Evolutionary conservation across 64 coral and sea anemone species (phyloP), one percentile per base, ranked within the genome.

Genomic region (Hydrozoanthus tunicans): DNA sequence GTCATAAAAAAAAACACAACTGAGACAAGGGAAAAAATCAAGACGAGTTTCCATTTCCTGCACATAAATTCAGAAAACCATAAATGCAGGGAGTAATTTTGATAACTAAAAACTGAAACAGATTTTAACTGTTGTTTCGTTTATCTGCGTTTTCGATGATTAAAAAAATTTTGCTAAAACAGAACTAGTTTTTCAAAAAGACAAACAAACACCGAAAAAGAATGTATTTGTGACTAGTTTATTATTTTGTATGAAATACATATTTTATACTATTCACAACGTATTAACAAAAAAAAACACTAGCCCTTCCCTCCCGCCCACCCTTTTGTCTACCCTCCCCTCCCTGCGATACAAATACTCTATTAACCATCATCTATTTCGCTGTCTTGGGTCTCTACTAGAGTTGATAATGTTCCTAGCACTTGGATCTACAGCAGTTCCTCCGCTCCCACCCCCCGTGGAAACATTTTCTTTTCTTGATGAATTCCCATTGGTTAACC

Each of bases 341-440:
- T 17, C n/a, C 53, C 82, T 24, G 9, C 70, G 59, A 86, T 43
- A 73, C 53, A 73, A 85, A 56, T 59, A 62, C 14, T 51, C 13
- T 52, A 11, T 58, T 14, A 24, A 86, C 4, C 67, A 86, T 86
- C 69, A 92, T 92, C 73, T 92, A 52, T 92, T 92, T 56, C 91
- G 27, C 61, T 92, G 81, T 64, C 96, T 90, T 69, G 96, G 96
- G 79, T 98, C 96, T 77, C 96, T 79, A 64, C 91, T 95, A 43
- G 80, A 95, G 55, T 98, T 98, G 63, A 95, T 98, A 77, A 98
- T 93, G 81, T 98, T 98, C 53, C 93, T 80, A 32, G 56, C 78
- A 91, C 70, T 68, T 56, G 13, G 58, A 51, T 95, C 91, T 14
- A 76, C 4, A 84, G 75, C 92, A 79, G 79, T 79, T 62, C 74